phyloP scores from a whole-genome alignment of 2,888 invertebrate genomes.

The Stenurella melanura region DNA sequence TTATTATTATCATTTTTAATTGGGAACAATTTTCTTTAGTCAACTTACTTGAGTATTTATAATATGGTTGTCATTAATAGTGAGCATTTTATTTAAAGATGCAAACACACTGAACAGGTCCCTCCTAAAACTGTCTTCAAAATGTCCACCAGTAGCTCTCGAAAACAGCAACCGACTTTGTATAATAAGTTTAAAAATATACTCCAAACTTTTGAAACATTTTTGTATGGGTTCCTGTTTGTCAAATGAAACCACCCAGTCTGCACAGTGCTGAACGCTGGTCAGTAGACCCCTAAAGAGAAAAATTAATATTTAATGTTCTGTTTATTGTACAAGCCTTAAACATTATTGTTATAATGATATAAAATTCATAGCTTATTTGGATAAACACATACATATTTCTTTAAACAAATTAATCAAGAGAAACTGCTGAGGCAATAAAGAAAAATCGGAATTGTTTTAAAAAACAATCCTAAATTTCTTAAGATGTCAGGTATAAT shows the following conservation, averaged over 20 bases:
- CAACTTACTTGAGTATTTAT: slow-evolving; percentile 82
- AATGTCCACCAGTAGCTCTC: slow-evolving; percentile 90
- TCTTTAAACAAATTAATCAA: too few relatives aligned
- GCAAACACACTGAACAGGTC: slow-evolving; percentile 88
- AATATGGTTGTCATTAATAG: slow-evolving; percentile 83
- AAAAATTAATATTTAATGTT: slow-evolving; percentile 8
- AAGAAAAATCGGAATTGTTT: too few relatives aligned
- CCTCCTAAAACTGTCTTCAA: slow-evolving; percentile 89
- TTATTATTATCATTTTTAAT: too few relatives aligned
- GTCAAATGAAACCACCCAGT: slow-evolving; percentile 89
- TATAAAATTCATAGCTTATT: too few relatives aligned
- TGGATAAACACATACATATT: too few relatives aligned
- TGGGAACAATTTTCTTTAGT: background rate
- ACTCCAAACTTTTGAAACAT: slow-evolving; percentile 92
- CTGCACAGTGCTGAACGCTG: slow-evolving; percentile 93
- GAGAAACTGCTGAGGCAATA: too few relatives aligned
- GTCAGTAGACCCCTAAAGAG: slow-evolving; percentile 84
- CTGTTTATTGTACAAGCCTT: background rate
- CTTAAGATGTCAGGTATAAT: too few relatives aligned
- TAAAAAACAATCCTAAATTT: too few relatives aligned
- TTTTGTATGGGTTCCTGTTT: slow-evolving; percentile 93
- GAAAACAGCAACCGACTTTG: slow-evolving; percentile 90
- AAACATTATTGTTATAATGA: too few relatives aligned
- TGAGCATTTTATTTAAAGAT: slow-evolving; percentile 86
- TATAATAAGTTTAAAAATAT: slow-evolving; percentile 94